Base-by-base conservation (phyloP, 2,113 vertebrate genomes). In the Microcebus tavaratra region DNA sequence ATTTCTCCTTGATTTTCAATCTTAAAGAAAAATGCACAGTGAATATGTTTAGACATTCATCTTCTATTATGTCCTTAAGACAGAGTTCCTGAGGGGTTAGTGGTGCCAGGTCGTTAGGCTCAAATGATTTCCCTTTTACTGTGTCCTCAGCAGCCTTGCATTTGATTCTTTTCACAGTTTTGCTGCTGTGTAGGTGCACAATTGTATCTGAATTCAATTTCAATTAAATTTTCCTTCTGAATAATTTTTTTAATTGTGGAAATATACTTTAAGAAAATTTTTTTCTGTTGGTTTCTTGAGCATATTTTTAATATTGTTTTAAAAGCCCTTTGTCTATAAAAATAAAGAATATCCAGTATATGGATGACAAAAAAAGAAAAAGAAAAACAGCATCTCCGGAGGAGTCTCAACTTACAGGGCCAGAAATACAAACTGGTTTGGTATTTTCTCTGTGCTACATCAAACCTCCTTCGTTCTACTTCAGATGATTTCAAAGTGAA, bases 171-270 rank as follows among this genome's bases (percentile, higher is more conserved):
- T 72, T 23, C 6, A 48, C 67, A 25, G 45, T 75, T 53, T 57
- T 39, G 61, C 65, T 89, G 4, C 29, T 89, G 84, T 48, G 61
- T 39, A 61, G 84, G 34, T 39, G 36, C 73, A 89, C 13, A 93
- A 67, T 53, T 72, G 29, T 88, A 45, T 55, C 50, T 93, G 88
- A 45, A 55, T 68, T 89, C 86, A 25, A 31, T 95, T 92, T 78
- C 53, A 76, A 84, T 50, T 65, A 42, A 86, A 10, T 76, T 67
- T 39, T 82, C 42, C 55, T 45, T 50, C 63, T 45, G 55, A 80
- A 39, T 48, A n/a, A 63, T 8, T 95, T 59, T 55, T 73, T 45
- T 78, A 36, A 36, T 65, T 70, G n/a, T 31, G 20, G 53, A 83
- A 70, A 63, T 78, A 36, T 9, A 65, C 75, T 76, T 61, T 90